Percentiles rank a stretch among this genome's conserved stretches.
These are phyloP conservation scores for Cremastinae sp. DNA, from an alignment of 2,888 invertebrate genomes.

Conservation along the genomic window DNA sequence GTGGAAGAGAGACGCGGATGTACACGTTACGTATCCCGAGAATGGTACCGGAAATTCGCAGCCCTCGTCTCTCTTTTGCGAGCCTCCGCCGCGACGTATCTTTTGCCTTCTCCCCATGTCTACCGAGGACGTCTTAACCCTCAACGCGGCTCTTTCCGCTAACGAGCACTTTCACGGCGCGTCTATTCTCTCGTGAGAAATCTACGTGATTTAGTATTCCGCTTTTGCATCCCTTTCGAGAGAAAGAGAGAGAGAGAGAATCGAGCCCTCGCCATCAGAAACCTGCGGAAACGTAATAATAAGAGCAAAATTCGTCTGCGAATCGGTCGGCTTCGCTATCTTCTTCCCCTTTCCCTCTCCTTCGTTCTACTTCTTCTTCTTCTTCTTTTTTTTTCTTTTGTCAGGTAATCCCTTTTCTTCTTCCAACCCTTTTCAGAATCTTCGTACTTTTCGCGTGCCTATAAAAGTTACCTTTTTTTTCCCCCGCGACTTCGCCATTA, in stretches of 20 bases:
- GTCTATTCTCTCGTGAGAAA: constrained; percentile 59
- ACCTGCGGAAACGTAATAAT: not conserved
- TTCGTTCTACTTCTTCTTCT: too few relatives aligned
- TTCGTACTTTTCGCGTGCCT: not conserved
- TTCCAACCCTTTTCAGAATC: not conserved
- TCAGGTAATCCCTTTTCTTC: not conserved
- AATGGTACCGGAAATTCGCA: constrained; percentile 54
- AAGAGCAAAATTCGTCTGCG: constrained; percentile 11
- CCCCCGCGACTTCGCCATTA: constrained; percentile 31
- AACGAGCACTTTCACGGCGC: constrained; percentile 56
- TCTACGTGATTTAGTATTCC: constrained; percentile 60
- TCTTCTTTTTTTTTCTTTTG: not conserved
- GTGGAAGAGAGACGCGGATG: constrained; percentile 47
- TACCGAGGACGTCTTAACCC: constrained; percentile 57
- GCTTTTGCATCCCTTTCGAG: constrained; percentile 34
- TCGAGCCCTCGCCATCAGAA: not conserved
- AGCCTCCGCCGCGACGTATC: not conserved
- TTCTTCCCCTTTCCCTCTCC: too few relatives aligned
- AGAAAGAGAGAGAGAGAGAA: not conserved
- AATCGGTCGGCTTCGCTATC: too few relatives aligned
- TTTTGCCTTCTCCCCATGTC: not conserved
- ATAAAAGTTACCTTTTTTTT: constrained; percentile 2
- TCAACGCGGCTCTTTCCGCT: constrained; percentile 44
- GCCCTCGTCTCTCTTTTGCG: constrained; percentile 31
- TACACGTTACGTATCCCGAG: constrained; percentile 34